Conservation (phyloP, 2,888 invertebrate genomes). For the Stenotaenia linearis region DNA sequence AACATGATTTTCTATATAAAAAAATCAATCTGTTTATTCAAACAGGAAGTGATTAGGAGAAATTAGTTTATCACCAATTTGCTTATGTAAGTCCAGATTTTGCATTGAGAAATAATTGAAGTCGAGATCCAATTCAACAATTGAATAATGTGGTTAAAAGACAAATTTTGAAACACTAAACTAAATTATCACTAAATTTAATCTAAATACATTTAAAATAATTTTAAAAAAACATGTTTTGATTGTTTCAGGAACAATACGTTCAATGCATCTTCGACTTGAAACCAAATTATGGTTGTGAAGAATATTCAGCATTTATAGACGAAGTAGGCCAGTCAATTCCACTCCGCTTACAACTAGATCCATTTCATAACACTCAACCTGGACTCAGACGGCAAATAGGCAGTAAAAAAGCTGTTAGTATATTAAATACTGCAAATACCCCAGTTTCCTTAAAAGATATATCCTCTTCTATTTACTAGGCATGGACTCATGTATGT, state of each 20-base stretch:
- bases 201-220: background rate
- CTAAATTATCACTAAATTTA: no score
- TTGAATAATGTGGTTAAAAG: no score
- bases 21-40: background rate
- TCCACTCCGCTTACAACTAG: slow-evolving; percentile 36
- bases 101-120: no score
- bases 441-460: no score
- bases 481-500: slow-evolving; percentile 50
- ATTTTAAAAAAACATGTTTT: background rate
- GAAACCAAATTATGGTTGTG: slow-evolving; percentile 38
- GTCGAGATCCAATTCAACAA: no score
- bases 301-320: slow-evolving; percentile 36
- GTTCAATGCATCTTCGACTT: slow-evolving; percentile 37
- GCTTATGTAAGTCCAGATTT: no score
- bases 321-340: slow-evolving; percentile 38
- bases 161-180: no score
- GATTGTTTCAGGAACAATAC: slow-evolving; percentile 37
- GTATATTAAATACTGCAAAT: no score
- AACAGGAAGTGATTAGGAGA: background rate
- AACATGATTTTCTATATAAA: no score
- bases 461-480: no score
- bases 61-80: background rate
- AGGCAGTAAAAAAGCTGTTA: slow-evolving; percentile 36
- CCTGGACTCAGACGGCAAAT: slow-evolving; percentile 38
- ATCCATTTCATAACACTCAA: slow-evolving; percentile 37